These are phyloP conservation scores for Dioctria rufipes DNA, from an alignment of 2,888 invertebrate species.

Conservation along the genomic window DNA sequence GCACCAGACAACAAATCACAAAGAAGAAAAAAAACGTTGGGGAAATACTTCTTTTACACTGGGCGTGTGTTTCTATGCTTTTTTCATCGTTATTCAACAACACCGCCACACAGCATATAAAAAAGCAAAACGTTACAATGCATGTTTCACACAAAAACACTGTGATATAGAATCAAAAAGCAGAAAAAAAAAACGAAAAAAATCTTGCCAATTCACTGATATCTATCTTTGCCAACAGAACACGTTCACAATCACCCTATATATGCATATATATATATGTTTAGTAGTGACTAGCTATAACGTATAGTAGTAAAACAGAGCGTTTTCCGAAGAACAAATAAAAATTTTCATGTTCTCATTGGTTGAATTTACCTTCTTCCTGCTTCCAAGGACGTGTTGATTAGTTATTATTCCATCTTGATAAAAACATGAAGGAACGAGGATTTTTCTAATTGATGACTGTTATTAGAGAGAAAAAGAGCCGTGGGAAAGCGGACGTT, in stretches of 20 bases:
- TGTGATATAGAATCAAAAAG: background rate
- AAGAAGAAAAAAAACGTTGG: background rate
- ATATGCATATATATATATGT: no score
- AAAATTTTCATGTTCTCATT: slow-evolving; percentile 30
- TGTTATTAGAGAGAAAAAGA: background rate
- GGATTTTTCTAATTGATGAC: slow-evolving; percentile 38
- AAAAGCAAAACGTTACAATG: slow-evolving; percentile 30
- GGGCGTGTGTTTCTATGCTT: background rate
- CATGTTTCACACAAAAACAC: slow-evolving; percentile 14
- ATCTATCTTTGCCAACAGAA: slow-evolving; percentile 37
- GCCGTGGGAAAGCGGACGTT: background rate
- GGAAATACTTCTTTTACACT: background rate
- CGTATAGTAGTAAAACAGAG: no score
- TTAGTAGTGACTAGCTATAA: background rate
- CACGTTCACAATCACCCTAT: slow-evolving; percentile 24
- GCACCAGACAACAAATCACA: slow-evolving; percentile 5
- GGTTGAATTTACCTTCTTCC: slow-evolving; percentile 17
- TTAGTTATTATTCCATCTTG: slow-evolving; percentile 44
- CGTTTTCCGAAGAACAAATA: slow-evolving; percentile 4
- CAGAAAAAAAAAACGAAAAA: background rate
- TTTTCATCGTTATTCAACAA: slow-evolving; percentile 8
- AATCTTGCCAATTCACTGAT: slow-evolving; percentile 33
- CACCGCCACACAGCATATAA: background rate
- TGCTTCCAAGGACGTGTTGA: slow-evolving; percentile 44
- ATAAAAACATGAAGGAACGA: slow-evolving; percentile 22